Evolutionary conservation across 2,888 invertebrate species (phyloP).

Genomic region (Eupithecia subumbrata): DNA sequence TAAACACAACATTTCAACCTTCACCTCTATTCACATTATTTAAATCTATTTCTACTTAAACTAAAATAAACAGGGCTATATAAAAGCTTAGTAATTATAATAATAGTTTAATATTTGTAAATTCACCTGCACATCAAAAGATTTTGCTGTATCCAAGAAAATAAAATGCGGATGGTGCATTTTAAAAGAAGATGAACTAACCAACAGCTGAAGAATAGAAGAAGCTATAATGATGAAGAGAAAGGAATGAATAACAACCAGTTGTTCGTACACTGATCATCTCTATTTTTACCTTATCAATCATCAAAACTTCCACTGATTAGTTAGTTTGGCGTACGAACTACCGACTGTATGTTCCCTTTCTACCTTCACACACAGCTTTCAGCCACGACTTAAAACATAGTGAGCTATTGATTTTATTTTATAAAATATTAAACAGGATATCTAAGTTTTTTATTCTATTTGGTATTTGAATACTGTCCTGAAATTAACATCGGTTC

Average conservation of each 20-base stretch:
- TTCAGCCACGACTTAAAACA: neutral
- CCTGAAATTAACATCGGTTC: slow-evolving; percentile 60
- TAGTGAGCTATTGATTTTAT: neutral
- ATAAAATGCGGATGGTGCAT: slow-evolving; percentile 13
- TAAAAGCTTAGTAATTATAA: slow-evolving; percentile 59
- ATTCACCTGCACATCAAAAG: slow-evolving; percentile 22
- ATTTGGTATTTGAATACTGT: slow-evolving; percentile 81
- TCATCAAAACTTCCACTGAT: neutral
- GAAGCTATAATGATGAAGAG: neutral
- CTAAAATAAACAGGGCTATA: slow-evolving; percentile 72
- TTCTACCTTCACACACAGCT: neutral
- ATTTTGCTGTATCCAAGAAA: slow-evolving; percentile 13
- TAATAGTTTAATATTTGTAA: slow-evolving; percentile 49
- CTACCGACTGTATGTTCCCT: neutral
- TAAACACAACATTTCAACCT: slow-evolving; percentile 71
- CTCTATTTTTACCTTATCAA: neutral
- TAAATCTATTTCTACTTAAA: slow-evolving; percentile 56
- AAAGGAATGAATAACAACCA: neutral
- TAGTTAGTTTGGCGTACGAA: neutral
- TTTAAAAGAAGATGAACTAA: neutral
- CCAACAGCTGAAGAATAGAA: neutral
- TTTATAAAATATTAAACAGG: slow-evolving; percentile 1
- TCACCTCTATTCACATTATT: slow-evolving; percentile 69
- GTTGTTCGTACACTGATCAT: neutral
- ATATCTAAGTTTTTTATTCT: slow-evolving; percentile 63